Base-by-base conservation (phyloP, 92 coral and sea anemone species). In the Scolanthus callimorphus region DNA sequence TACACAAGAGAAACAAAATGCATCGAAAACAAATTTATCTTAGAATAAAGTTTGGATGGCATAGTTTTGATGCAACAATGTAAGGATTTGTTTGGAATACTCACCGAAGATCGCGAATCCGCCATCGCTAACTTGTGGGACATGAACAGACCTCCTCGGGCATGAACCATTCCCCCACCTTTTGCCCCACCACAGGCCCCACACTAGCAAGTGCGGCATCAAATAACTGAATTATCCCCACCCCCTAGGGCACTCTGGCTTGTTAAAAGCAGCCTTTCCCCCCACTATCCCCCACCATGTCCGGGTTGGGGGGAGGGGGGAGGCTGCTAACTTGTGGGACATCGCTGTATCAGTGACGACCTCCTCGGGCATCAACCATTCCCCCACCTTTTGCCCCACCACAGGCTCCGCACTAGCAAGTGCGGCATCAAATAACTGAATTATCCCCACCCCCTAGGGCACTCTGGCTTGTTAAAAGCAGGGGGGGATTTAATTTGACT, bases 401-500 rank as follows among this genome's bases (percentile, higher is more conserved):
- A 34, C 41, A 34, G 41, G 41, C 41, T 15, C 41, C 41, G 15
- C 15, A 34, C 41, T 34, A 6, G 41, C 41, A 34, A 15, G 41
- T 34, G 41, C 8, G 41, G 41, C 41, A 34, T 34, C 41, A 6
- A 6, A 34, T 34, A 34, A 34, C 41, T 34, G 41, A 34, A 6
- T 34, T 34, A 34, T 34, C 41, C 41, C 41, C 41, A 34, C 41
- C n/a, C n/a, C n/a, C n/a, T n/a, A n/a, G n/a, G n/a, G n/a, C n/a
- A n/a, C n/a, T n/a, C n/a, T n/a, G n/a, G n/a, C n/a, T 34, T 34
- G 41, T 34, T 34, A 34, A 34, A 34, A 34, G 41, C 41, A 15
- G 41, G n/a, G n/a, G n/a, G n/a, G n/a, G n/a, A n/a, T n/a, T n/a
- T n/a, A n/a, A n/a, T n/a, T n/a, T n/a, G n/a, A n/a, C n/a, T n/a